Evolutionary conservation across 2,888 invertebrate genomes (phyloP), one percentile per base, ranked within the genome.

Genomic region (Brenthis daphne): DNA sequence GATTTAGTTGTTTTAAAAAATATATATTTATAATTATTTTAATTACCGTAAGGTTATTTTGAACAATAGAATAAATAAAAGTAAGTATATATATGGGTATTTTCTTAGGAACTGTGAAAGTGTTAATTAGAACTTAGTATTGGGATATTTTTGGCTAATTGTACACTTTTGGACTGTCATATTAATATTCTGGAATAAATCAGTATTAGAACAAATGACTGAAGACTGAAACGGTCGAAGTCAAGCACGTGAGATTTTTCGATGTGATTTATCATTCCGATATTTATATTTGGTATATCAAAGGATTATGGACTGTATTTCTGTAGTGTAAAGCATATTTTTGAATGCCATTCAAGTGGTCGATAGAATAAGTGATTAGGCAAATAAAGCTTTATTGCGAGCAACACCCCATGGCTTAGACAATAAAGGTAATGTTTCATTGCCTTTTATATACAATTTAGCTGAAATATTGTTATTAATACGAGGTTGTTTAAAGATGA

Each of bases 351-450:
- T n/a, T 60, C 50, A 50, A 43, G 50, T 60, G 50, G 48, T 60
- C 16, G n/a, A 29, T 29, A 16, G 14, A 16, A 11, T 29, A 29
- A 37, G 24, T 24, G 24, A 16, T 20, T 55, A 20, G n/a, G 51
- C 53, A 16, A 37, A 14, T 56, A 43, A 13, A 67, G 67, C 50
- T 63, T 57, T 55, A 57, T 48, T 54, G 50, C 61, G 67, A 67
- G 61, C 54, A 60, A 60, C 67, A 63, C 67, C 61, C 61, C 67
- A 67, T 67, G 67, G 61, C 67, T 67, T 67, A 63, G 61, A 67
- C 67, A 67, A 67, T 67, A 67, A 67, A 16, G 16, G 16, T 53
- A 16, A 43, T 20, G 20, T 63, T 53, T 54, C 53, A 63, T 54
- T 63, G 63, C 63, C 16, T 63, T 54, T 63, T 63, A 16, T 53